These are phyloP conservation scores for Endotricha flammealis DNA, from an alignment of 2,888 invertebrate species.

Conservation along the genomic window DNA sequence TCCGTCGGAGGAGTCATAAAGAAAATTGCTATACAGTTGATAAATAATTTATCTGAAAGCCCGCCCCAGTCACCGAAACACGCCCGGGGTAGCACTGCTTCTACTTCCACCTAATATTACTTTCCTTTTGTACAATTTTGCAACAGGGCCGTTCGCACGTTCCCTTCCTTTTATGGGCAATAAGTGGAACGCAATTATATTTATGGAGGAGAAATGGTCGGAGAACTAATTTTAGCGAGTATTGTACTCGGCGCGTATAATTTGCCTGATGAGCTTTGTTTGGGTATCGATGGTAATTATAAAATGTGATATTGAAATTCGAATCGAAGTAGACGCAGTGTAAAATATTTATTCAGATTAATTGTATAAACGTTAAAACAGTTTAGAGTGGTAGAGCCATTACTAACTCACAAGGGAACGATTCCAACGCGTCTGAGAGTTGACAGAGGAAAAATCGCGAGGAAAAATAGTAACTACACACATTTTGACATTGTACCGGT, in stretches of 20 bases:
- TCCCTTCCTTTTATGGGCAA: constrained; percentile 76
- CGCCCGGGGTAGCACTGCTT: constrained; percentile 58
- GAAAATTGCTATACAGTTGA: constrained; percentile 79
- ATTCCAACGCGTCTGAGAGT: too few species aligned
- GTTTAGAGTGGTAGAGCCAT: too few species aligned
- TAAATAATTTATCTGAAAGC: constrained; percentile 79
- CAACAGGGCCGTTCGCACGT: constrained; percentile 76
- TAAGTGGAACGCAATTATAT: constrained; percentile 78
- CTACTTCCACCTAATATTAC: constrained; percentile 74
- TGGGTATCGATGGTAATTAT: neutral
- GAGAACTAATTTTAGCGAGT: constrained; percentile 72
- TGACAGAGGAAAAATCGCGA: too few species aligned
- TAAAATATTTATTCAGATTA: too few species aligned
- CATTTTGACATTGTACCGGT: too few species aligned
- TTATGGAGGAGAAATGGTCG: constrained; percentile 71
- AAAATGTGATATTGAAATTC: constrained; percentile 1
- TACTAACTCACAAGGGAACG: too few species aligned
- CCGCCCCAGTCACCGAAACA: constrained; percentile 76
- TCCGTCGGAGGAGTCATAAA: constrained; percentile 78
- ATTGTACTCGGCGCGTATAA: constrained; percentile 43
- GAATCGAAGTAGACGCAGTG: too few species aligned
- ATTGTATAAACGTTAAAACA: too few species aligned
- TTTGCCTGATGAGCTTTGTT: constrained; percentile 30
- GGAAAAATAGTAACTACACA: too few species aligned
- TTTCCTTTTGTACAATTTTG: constrained; percentile 78